Evolutionary conservation across 2,113 vertebrate species (phyloP).

Genomic region (Oostethus manadensis): DNA sequence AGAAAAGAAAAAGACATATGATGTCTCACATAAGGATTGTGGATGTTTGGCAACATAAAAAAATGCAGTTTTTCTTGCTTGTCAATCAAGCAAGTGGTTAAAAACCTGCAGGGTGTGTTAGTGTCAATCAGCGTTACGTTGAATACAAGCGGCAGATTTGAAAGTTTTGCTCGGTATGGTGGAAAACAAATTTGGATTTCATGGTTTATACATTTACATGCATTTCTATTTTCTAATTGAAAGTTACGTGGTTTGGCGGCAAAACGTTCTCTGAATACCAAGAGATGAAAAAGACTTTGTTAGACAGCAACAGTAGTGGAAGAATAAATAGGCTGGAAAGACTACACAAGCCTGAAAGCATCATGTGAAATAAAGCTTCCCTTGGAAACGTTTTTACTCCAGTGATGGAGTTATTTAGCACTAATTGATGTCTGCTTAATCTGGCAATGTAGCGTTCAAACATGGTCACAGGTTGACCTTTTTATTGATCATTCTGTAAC

Average conservation of each 20-base stretch:
- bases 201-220: background rate
- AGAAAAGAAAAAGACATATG: too few relatives aligned
- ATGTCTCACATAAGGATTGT: too few relatives aligned
- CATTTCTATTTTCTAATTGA: background rate
- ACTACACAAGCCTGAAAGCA: background rate
- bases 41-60: too few relatives aligned
- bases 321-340: too few relatives aligned
- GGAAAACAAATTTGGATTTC: background rate
- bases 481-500: too few relatives aligned
- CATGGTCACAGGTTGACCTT: slow-evolving; percentile 8
- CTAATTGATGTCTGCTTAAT: too few relatives aligned
- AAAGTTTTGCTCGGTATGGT: too few relatives aligned
- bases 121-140: background rate
- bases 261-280: background rate
- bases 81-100: slow-evolving; percentile 6
- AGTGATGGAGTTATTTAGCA: background rate
- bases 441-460: too few relatives aligned
- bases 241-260: background rate
- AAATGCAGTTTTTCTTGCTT: too few relatives aligned
- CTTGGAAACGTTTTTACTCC: background rate
- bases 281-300: background rate
- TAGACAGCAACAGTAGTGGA: background rate
- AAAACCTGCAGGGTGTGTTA: background rate
- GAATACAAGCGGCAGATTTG: background rate
- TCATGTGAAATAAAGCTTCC: background rate